These are phyloP conservation scores for Blastobasis adustella DNA, from an alignment of 2,888 invertebrate genomes.

Conservation along the genomic window DNA sequence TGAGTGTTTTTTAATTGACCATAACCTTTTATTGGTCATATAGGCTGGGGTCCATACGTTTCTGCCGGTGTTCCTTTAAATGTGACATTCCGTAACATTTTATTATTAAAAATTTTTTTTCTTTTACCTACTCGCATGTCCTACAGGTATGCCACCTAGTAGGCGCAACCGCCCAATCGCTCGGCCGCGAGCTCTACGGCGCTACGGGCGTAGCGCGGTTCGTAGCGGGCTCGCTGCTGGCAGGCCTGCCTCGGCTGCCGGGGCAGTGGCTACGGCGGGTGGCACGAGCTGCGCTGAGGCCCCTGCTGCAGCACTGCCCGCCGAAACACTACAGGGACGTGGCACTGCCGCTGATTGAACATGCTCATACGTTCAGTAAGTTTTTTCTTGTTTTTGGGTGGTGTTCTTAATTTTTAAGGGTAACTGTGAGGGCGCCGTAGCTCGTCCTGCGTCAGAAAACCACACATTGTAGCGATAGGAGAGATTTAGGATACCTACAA, in stretches of 20 bases:
- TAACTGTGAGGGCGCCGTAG: too few relatives aligned
- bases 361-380: conserved; percentile 86
- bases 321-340: conserved; percentile 85
- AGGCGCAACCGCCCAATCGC: conserved; percentile 81
- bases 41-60: too few relatives aligned
- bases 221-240: conserved; percentile 81
- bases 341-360: conserved; percentile 85
- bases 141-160: conserved; percentile 73
- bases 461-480: too few relatives aligned
- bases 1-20: too few relatives aligned
- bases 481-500: too few relatives aligned
- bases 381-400: conserved; percentile 19
- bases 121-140: background rate
- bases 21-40: too few relatives aligned
- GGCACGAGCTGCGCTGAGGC: conserved; percentile 88
- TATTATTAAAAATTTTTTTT: background rate
- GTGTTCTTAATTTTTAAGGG: too few relatives aligned
- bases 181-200: conserved; percentile 91
- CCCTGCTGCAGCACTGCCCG: conserved; percentile 90
- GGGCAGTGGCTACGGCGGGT: conserved; percentile 90
- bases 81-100: background rate
- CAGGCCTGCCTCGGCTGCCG: conserved; percentile 82
- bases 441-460: too few relatives aligned
- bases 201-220: conserved; percentile 84
- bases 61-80: too few relatives aligned